Evolutionary conservation across 2,888 invertebrate species (phyloP).

Genomic region (Syritta pipiens): DNA sequence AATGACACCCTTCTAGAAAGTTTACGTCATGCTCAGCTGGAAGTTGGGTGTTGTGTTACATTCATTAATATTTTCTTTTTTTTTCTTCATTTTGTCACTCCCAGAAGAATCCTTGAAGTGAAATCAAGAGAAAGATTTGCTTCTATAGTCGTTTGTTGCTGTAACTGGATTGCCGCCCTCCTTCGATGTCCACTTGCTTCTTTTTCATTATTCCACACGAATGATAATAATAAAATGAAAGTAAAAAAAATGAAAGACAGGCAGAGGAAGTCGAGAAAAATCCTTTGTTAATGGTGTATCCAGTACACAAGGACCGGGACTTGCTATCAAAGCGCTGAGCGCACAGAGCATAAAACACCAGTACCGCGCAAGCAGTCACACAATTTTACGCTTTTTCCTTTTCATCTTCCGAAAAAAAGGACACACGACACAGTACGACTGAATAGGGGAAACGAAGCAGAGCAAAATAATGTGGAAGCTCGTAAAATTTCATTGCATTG

Average conservation of each 20-base stretch:
- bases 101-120: constrained; percentile 21
- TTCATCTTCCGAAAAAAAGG: no score
- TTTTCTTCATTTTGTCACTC: constrained; percentile 20
- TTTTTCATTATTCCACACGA: constrained; percentile 45
- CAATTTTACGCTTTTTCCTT: no score
- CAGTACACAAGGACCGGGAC: constrained; percentile 19
- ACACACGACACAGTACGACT: not conserved
- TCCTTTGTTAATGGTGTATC: constrained; percentile 29
- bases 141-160: constrained; percentile 13
- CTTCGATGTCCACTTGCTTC: not conserved
- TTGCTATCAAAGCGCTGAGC: constrained; percentile 11
- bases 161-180: constrained; percentile 1
- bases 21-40: constrained; percentile 38
- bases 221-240: constrained; percentile 36
- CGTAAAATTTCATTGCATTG: constrained; percentile 65
- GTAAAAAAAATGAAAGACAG: not conserved
- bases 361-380: no score
- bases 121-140: constrained; percentile 23
- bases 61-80: not conserved
- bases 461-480: constrained; percentile 33
- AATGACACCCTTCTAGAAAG: not conserved
- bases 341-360: constrained; percentile 22
- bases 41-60: constrained; percentile 6
- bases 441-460: no score
- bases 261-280: not conserved